Evolutionary conservation across 2,113 vertebrate genomes (phyloP), one percentile per base, ranked within the genome.

Genomic region (Etheostoma spectabile): DNA sequence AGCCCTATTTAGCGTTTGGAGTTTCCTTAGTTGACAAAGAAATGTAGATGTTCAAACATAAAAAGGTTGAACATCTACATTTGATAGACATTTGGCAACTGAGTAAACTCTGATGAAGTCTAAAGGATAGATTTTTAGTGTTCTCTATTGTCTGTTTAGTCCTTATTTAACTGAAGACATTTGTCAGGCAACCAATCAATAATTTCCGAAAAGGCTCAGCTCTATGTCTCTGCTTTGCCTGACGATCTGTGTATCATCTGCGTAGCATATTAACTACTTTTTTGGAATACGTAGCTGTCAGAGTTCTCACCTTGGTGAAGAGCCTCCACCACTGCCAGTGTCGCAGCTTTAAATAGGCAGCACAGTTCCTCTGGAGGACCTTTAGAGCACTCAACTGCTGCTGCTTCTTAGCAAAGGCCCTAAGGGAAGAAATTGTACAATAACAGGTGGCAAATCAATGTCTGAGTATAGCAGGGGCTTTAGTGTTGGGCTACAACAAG

Each of bases 261-360:
- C 0, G 3, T 11, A 56, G n/a, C 11, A 48, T 6, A 52, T 48
- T 22, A 72, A 30, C 12, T 27, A 57, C 6, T 21, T 24, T 22
- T 30, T 12, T 4, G 18, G 30, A 38, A 19, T 8, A 60, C 18
- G 53, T 15, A 27, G 18, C 22, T 42, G 64, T 62, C 1, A 24
- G 48, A 21, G 59, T 46, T 52, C 87, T 81, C 61, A 91, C 98
- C 97, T 99, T 99, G 0, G 98, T 99, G 95, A 99, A 99, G 62
- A 99, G 97, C 33, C 98, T 95, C 98, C 98, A 99, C 98, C 98
- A 99, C 93, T 99, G 98, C 98, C 98, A 99, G 91, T 99, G 98
- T 27, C 98, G 95, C 35, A 99, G 94, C 77, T 99, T 99, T 79
- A 99, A 86, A 87, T 99, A 99, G 0, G 98, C 98, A 0, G 98